Base-by-base conservation (phyloP, 2,888 invertebrate species). In the Unio pictorum region DNA sequence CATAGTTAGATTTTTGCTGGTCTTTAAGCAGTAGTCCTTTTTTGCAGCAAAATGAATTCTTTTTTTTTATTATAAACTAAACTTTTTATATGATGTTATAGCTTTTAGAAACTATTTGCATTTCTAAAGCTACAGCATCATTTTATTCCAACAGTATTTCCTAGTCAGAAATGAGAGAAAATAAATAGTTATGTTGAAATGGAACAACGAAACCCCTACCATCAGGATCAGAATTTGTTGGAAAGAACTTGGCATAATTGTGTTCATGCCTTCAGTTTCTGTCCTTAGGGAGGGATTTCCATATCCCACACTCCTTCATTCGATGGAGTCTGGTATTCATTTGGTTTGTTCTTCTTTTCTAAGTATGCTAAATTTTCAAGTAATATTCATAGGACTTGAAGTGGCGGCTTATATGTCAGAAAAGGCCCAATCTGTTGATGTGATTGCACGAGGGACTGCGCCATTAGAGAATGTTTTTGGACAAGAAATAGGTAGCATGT, bases 381-480 rank as follows among this genome's bases (percentile, higher is more conserved):
- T 45, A 45, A 45, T 45, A 15, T 45, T 45, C 45, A 8, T 74
- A 86, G 86, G 86, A 65, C 93, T 98, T 92, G 98, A 98, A 91
- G 93, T 94, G 1, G 98, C 98, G 0, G 93, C 95, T 3, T 94
- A 93, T 73, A 93, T 95, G 85, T 91, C 92, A 1, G 83, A 92
- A 11, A 95, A 95, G 90, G 94, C 94, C 0, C 93, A 93, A 78
- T 94, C 94, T 55, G 93, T 97, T 69, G 95, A 94, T 0, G 93
- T 97, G 0, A 91, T 98, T 56, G 94, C 94, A 4, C 92, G 94
- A 67, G 93, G 93, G 67, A 90, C 91, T 17, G 92, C 93, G 1
- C 96, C 96, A 0, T 93, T 97, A 67, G 93, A 93, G 73, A 91
- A 92, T 28, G 92, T 94, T 68, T 94, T 98, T 79, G 98, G 98